Conservation (phyloP, 2,888 invertebrate genomes). For the Zonitis immaculata region DNA sequence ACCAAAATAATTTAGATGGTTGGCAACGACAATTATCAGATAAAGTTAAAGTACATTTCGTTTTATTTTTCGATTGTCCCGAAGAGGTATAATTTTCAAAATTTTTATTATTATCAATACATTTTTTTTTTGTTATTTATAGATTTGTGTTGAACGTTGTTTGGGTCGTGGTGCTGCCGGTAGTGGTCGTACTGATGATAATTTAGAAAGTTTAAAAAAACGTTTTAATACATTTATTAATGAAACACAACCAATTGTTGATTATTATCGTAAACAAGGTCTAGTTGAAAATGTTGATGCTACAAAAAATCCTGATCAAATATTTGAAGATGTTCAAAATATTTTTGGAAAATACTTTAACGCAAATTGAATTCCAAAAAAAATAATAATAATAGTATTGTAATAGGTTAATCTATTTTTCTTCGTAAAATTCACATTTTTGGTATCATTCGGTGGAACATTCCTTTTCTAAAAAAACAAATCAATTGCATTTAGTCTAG, state of each 20-base stretch:
- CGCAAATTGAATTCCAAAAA: neutral
- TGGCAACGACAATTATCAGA: constrained; percentile 83
- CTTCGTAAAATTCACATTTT: neutral
- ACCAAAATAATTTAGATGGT: constrained; percentile 92
- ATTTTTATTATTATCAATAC: neutral
- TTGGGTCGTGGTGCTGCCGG: constrained; percentile 80
- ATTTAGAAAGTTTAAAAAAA: constrained; percentile 79
- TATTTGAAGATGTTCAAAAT: constrained; percentile 48
- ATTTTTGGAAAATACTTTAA: constrained; percentile 28
- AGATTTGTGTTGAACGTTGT: constrained; percentile 79
- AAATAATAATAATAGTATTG: no score
- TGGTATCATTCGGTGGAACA: constrained; percentile 5
- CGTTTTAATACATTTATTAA: constrained; percentile 79
- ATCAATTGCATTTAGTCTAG: constrained; percentile 16
- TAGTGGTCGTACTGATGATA: constrained; percentile 93
- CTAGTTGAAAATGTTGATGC: constrained; percentile 76
- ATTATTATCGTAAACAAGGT: constrained; percentile 67
- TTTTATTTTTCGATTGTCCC: constrained; percentile 88
- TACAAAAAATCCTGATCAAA: constrained; percentile 60
- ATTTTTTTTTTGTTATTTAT: constrained; percentile 12
- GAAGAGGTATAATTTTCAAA: constrained; percentile 52
- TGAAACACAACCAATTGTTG: constrained; percentile 86
- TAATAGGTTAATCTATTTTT: neutral
- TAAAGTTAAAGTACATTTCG: constrained; percentile 79
- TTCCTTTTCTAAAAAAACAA: constrained; percentile 14